Evolutionary conservation across 2,888 invertebrate species (phyloP).

Genomic region (Melieria crassipennis): DNA sequence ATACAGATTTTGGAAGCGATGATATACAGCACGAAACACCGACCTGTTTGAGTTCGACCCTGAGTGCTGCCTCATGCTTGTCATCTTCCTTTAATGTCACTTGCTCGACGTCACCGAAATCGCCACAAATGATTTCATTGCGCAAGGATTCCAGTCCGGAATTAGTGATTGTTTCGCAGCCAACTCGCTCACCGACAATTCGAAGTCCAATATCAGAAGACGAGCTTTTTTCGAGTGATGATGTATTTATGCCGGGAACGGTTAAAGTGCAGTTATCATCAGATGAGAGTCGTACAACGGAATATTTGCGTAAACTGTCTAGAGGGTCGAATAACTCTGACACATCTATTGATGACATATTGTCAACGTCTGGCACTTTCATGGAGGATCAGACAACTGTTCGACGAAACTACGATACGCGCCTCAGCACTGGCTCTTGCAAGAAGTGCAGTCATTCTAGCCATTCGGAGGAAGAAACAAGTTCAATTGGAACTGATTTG

Average conservation of each 20-base stretch:
- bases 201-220: slow-evolving; percentile 72
- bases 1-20: slow-evolving; percentile 55
- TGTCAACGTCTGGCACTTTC: slow-evolving; percentile 69
- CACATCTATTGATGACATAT: slow-evolving; percentile 72
- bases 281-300: slow-evolving; percentile 67
- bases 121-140: slow-evolving; percentile 43
- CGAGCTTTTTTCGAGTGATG: slow-evolving; percentile 70
- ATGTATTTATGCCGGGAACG: slow-evolving; percentile 72
- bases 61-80: slow-evolving; percentile 62
- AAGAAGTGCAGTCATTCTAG: slow-evolving; percentile 76
- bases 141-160: slow-evolving; percentile 58
- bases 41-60: slow-evolving; percentile 61
- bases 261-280: slow-evolving; percentile 70
- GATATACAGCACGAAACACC: slow-evolving; percentile 56
- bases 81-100: slow-evolving; percentile 60
- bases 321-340: slow-evolving; percentile 73
- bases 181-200: slow-evolving; percentile 71
- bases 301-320: slow-evolving; percentile 60
- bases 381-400: slow-evolving; percentile 71
- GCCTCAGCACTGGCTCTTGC: slow-evolving; percentile 69
- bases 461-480: slow-evolving; percentile 79
- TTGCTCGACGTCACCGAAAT: slow-evolving; percentile 60
- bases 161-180: slow-evolving; percentile 72
- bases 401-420: slow-evolving; percentile 63
- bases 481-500: slow-evolving; percentile 80